Percentiles rank a stretch among this genome's conserved stretches.
phyloP scores from a whole-genome alignment of 2,797 vertebrate species.

The Eptatretus atami region DNA sequence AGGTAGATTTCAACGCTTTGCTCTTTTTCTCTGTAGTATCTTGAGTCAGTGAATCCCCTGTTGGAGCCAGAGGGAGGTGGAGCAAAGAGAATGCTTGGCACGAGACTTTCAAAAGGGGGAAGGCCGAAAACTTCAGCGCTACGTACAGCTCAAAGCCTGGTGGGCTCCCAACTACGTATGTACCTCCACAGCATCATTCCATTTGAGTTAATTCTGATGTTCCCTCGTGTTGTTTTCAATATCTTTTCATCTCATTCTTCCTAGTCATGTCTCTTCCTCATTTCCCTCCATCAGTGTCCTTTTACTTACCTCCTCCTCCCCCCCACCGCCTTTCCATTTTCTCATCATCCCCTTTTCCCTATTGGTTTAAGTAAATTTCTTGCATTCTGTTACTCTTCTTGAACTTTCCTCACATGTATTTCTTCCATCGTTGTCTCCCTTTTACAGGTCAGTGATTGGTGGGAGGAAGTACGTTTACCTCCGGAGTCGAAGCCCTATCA shows the following conservation, averaged over 20 bases:
- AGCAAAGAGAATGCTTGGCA: conserved; percentile 21
- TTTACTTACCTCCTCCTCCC: too few species aligned
- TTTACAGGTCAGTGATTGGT: conserved; percentile 78
- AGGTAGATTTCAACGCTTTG: not conserved
- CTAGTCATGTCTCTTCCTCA: not conserved
- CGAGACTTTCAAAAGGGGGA: conserved; percentile 31
- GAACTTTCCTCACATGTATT: conserved; percentile 6
- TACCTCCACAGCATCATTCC: conserved; percentile 7
- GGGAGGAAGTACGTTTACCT: conserved; percentile 61
- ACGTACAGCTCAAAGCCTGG: conserved; percentile 47
- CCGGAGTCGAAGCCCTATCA: conserved; percentile 29
- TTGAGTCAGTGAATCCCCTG: conserved; percentile 38
- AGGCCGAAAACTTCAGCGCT: conserved; percentile 38
- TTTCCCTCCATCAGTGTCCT: conserved; percentile 6
- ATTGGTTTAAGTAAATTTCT: conserved; percentile 2
- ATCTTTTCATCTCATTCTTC: too few species aligned
- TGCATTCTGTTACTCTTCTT: conserved; percentile 2
- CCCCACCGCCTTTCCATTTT: too few species aligned
- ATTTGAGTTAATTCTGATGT: too few species aligned
- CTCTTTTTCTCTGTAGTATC: conserved; percentile 17
- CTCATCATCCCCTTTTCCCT: too few species aligned
- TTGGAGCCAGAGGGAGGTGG: conserved; percentile 22
- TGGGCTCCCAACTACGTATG: conserved; percentile 61
- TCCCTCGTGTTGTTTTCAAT: too few species aligned
- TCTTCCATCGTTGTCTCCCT: conserved; percentile 11